Evolutionary conservation across 2,797 vertebrate species (phyloP), one percentile per base, ranked within the genome.

Genomic region (Xerus rutilus): DNA sequence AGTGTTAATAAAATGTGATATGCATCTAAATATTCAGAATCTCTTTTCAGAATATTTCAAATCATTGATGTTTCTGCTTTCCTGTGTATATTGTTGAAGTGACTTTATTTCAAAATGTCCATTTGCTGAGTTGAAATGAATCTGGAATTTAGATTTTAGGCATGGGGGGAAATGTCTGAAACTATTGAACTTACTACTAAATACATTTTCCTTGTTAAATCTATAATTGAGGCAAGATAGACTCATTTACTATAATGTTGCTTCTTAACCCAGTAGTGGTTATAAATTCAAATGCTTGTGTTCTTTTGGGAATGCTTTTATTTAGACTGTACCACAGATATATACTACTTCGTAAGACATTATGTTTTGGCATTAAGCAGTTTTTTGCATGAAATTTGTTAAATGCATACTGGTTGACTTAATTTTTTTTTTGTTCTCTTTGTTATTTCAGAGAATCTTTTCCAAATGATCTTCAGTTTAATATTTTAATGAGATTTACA

Each of bases 401-500:
- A 73, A 57, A 87, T 77, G 6, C 10, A 35, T 82, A 59, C 47
- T 69, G 97, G 35, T 52, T 72, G 54, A 59, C 45, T 89, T 89
- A 59, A 43, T 70, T 93, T 94, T 86, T 86, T 39, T 39, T 95
- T 95, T 20, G 70, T 94, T 89, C 92, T 2, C 30, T 95, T 74
- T 97, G 1, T 96, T 97, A 97, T 98, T 97, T 85, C 98, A 99
- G 99, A 96, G 99, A 99, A 98, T 99, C 99, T 95, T 99, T 99
- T 98, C 99, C 99, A 97, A 99, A 99, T 87, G 99, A 99, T 96
- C 99, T 99, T 78, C 99, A 99, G 97, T 99, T 99, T 97, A 99
- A 99, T 96, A 99, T 99, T 98, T 99, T 99, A 93, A 99, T 99
- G 99, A 99, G 99, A 98, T 99, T 99, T 98, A 99, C 99, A 86